phyloP scores from a whole-genome alignment of 2,888 invertebrate species.

The Tupiocoris notatus region DNA sequence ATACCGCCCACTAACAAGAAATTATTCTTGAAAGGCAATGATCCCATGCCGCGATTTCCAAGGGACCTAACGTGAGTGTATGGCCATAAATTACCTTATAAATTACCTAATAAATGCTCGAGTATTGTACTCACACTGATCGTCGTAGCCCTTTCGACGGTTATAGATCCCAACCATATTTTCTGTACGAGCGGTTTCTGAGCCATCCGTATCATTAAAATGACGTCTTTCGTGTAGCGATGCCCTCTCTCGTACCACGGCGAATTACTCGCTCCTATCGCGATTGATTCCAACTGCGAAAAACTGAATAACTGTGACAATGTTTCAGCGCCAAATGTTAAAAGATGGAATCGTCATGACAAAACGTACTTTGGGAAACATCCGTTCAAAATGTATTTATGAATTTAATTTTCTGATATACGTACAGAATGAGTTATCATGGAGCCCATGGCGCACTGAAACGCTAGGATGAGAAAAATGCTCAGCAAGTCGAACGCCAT shows the following conservation, averaged over 20 bases:
- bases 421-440: slow-evolving; percentile 16
- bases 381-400: neutral
- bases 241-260: neutral
- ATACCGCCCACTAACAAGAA: too few relatives aligned
- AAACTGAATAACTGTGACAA: too few relatives aligned
- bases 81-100: neutral
- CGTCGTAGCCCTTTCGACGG: slow-evolving; percentile 8
- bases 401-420: too few relatives aligned
- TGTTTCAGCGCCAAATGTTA: too few relatives aligned
- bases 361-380: too few relatives aligned
- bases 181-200: neutral
- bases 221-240: neutral
- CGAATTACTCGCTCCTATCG: neutral
- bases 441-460: slow-evolving; percentile 11
- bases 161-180: slow-evolving; percentile 1
- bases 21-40: too few relatives aligned
- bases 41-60: too few relatives aligned
- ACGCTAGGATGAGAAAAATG: neutral
- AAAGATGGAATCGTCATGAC: too few relatives aligned
- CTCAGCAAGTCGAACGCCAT: neutral
- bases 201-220: slow-evolving; percentile 10
- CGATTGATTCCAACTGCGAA: slow-evolving; percentile 11
- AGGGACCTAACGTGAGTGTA: too few relatives aligned
- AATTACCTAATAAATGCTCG: neutral
- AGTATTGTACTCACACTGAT: neutral